phyloP scores from a whole-genome alignment of 2,888 invertebrate species.

The Carpatolechia fugitivella region DNA sequence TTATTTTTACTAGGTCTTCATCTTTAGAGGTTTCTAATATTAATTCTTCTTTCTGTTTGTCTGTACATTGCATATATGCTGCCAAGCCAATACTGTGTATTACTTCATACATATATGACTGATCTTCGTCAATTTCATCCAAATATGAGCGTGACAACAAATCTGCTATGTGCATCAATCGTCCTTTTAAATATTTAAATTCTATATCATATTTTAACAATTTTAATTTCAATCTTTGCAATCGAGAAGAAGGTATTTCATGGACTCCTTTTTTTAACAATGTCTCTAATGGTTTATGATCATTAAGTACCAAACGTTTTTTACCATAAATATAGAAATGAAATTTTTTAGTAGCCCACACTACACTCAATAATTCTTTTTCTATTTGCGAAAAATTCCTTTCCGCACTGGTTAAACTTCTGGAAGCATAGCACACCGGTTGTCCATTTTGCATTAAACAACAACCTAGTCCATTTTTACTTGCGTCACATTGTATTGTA shows the following conservation, averaged over 20 bases:
- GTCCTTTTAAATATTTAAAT: slow-evolving; percentile 32
- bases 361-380: slow-evolving; percentile 44
- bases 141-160: slow-evolving; percentile 25
- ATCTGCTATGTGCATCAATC: slow-evolving; percentile 34
- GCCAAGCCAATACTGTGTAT: slow-evolving; percentile 24
- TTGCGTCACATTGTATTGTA: slow-evolving; percentile 20
- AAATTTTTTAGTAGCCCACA: slow-evolving; percentile 40
- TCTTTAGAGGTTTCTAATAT: slow-evolving; percentile 18
- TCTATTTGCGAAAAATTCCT: slow-evolving; percentile 41
- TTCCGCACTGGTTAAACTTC: slow-evolving; percentile 18
- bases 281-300: slow-evolving; percentile 42
- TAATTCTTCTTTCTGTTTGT: slow-evolving; percentile 18
- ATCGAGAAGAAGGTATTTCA: slow-evolving; percentile 30
- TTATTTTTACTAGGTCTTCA: slow-evolving; percentile 15
- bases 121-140: slow-evolving; percentile 11
- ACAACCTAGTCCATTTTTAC: slow-evolving; percentile 19
- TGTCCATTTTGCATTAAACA: slow-evolving; percentile 23
- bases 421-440: slow-evolving; percentile 22
- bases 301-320: slow-evolving; percentile 30
- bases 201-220: slow-evolving; percentile 32
- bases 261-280: slow-evolving; percentile 34
- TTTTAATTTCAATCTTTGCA: slow-evolving; percentile 35
- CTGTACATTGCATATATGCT: slow-evolving; percentile 20
- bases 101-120: slow-evolving; percentile 21
- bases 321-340: slow-evolving; percentile 33